phyloP scores from a whole-genome alignment of 2,888 invertebrate species.

The Resseliella maxima region DNA sequence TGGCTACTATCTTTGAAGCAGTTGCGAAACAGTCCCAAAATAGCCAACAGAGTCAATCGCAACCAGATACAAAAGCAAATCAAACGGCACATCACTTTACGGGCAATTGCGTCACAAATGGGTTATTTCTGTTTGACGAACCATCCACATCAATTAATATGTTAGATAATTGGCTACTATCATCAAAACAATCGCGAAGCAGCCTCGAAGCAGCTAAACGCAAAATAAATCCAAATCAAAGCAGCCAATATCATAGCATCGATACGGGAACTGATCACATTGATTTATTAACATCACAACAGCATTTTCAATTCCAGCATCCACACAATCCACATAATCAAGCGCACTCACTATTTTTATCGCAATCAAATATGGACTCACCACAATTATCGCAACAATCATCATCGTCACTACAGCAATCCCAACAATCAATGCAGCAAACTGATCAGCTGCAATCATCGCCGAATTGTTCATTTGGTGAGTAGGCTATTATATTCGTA shows the following conservation, averaged over 20 bases:
- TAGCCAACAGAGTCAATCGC: constrained; percentile 34
- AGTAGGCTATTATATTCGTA: constrained; percentile 61
- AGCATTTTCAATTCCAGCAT: constrained; percentile 53
- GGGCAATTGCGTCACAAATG: constrained; percentile 49
- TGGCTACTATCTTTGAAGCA: constrained; percentile 55
- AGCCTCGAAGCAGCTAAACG: constrained; percentile 29
- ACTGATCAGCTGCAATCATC: constrained; percentile 62
- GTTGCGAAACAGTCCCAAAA: constrained; percentile 52
- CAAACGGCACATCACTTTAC: constrained; percentile 37
- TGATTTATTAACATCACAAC: constrained; percentile 58
- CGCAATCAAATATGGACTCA: constrained; percentile 18
- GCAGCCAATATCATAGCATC: constrained; percentile 60
- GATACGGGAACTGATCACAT: constrained; percentile 59
- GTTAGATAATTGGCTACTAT: constrained; percentile 54
- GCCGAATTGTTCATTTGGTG: constrained; percentile 66
- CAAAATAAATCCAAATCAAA: constrained; percentile 59
- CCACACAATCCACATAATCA: constrained; percentile 58
- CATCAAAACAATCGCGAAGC: constrained; percentile 42
- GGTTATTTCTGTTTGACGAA: constrained; percentile 49
- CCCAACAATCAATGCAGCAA: constrained; percentile 62
- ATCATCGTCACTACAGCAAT: constrained; percentile 60
- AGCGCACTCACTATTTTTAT: constrained; percentile 31
- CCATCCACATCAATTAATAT: constrained; percentile 53
- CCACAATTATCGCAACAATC: constrained; percentile 18
- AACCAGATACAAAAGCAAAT: constrained; percentile 15